Evolutionary conservation across 2,888 invertebrate genomes (phyloP), one percentile per base, ranked within the genome.

Genomic region (Lasioglossum oenotherae): DNA sequence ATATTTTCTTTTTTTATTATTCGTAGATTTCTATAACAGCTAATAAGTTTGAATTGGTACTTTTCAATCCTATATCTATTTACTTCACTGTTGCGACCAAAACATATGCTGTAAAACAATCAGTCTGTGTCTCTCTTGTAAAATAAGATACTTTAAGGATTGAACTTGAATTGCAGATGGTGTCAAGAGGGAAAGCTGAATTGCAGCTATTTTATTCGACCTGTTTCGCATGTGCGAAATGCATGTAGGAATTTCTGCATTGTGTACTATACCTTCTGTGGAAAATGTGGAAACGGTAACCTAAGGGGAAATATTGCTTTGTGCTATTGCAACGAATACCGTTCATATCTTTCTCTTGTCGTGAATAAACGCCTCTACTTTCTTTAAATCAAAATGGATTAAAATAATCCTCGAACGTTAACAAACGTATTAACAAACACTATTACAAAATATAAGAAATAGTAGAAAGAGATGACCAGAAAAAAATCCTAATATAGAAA

Each of bases 161-260:
- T 41, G 60, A 64, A 81, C 81, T 87, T 84, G 81, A 81, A 87
- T 81, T 80, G 76, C 79, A 81, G 67, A 86, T 81, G n/a, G 23
- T 44, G 19, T 75, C 46, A 72, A 67, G 46, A 49, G 35, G 16
- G 27, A n/a, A 46, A 79, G 46, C 74, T 72, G 82, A 82, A 76
- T 83, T 49, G n/a, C 41, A 75, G 75, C 60, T 85, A 35, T 14
- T 74, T 81, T 77, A 80, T 72, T 60, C 6, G 46, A 31, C 41
- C 10, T 75, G 77, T 73, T 72, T 76, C 16, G 23, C 16, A 35
- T 31, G 3, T 35, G 38, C 14, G 46, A 44, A 73, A 53, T 23
- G 0, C 23, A 23, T 23, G 23, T 35, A 53, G 14, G 46, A 44
- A 73, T 31, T 72, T 46, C 69, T 41, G 71, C n/a, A 57, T 35